A percentile compares a stretch with the other conserved stretches of the same genome.
Evolutionary conservation across 2,113 vertebrate species (phyloP).

Genomic region (Junco hyemalis): DNA sequence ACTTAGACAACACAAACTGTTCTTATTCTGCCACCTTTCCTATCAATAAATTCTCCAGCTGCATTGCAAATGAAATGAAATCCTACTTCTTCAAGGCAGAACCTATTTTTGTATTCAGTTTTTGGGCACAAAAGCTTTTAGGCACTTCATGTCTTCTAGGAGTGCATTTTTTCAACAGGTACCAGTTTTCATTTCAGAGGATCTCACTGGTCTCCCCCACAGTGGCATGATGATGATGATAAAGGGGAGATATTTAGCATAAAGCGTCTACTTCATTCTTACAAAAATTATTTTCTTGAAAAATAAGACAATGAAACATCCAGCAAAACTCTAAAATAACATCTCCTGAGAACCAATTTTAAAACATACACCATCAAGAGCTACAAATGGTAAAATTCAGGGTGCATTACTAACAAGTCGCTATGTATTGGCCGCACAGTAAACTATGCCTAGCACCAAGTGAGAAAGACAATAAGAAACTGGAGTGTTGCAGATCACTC

Average conservation of each 20-base stretch:
- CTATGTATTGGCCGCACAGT: rapidly evolving
- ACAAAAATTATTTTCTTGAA: not conserved
- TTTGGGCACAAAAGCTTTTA: not conserved
- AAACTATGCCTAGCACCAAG: not conserved
- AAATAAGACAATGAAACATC: not conserved
- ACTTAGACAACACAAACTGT: not conserved
- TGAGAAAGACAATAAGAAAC: not conserved
- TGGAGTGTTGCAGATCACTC: not conserved
- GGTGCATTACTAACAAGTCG: not conserved
- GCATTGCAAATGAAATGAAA: not conserved
- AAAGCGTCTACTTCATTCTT: not conserved
- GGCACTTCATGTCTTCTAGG: no score
- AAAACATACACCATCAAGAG: not conserved
- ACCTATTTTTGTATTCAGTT: not conserved
- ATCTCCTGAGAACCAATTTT: not conserved
- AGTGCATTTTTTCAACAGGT: not conserved
- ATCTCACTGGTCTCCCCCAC: not conserved
- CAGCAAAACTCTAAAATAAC: not conserved
- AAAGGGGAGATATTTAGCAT: not conserved
- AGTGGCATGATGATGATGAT: not conserved
- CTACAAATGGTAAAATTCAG: not conserved
- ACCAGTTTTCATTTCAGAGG: not conserved
- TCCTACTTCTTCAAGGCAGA: not conserved
- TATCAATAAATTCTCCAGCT: not conserved
- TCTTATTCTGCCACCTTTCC: not conserved